These are phyloP conservation scores for Drosophila micromelanica DNA, from an alignment of 1,140 invertebrate genomes.

Conservation along the genomic window DNA sequence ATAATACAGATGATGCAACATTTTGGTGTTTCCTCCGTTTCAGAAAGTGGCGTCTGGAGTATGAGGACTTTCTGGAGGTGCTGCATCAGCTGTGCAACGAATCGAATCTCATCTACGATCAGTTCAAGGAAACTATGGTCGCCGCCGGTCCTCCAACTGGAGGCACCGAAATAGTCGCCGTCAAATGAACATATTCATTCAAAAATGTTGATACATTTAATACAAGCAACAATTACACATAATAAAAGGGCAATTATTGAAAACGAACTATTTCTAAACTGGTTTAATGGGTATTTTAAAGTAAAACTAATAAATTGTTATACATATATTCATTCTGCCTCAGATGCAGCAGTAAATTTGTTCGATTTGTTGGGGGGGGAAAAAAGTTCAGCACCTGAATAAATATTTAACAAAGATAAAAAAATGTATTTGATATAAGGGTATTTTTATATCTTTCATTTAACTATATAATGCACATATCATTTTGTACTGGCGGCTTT, in stretches of 20 bases:
- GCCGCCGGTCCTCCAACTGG: constrained; percentile 59
- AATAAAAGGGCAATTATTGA: constrained; percentile 15
- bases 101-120: constrained; percentile 46
- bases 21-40: background rate
- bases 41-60: constrained; percentile 79
- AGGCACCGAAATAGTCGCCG: constrained; percentile 47
- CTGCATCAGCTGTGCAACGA: constrained; percentile 50
- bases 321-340: background rate
- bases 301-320: background rate
- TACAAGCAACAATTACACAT: constrained; percentile 53
- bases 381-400: constrained; percentile 41
- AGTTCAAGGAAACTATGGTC: constrained; percentile 59
- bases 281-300: constrained; percentile 31
- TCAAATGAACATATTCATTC: constrained; percentile 49
- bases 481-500: constrained; percentile 64
- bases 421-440: constrained; percentile 31
- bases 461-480: constrained; percentile 51
- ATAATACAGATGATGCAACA: background rate
- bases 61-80: constrained; percentile 74
- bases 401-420: constrained; percentile 15
- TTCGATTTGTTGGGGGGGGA: constrained; percentile 11
- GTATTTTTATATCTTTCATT: constrained; percentile 8
- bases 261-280: background rate
- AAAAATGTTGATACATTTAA: constrained; percentile 28
- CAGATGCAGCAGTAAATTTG: background rate